phyloP scores from a whole-genome alignment of 2,113 vertebrate genomes.

The Hippocampus guttulatus region DNA sequence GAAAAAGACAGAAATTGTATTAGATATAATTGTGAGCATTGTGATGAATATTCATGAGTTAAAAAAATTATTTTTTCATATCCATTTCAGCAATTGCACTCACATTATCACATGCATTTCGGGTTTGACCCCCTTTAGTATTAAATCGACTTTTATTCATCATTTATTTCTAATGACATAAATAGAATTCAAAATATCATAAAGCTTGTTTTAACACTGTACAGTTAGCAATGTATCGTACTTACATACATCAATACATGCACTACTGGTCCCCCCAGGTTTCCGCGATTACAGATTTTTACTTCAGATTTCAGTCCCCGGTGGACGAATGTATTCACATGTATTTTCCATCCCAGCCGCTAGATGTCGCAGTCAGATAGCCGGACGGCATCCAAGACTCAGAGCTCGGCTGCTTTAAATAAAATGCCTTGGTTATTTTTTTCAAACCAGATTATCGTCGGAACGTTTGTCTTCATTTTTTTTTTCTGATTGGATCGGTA shows the following conservation, averaged over 20 bases:
- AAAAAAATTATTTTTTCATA: neutral
- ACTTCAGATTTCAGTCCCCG: too few relatives aligned
- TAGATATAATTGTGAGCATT: constrained; percentile 17
- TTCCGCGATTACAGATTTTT: too few relatives aligned
- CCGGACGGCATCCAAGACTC: too few relatives aligned
- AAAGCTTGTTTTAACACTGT: neutral
- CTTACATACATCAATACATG: neutral
- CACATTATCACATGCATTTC: neutral
- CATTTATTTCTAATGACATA: neutral
- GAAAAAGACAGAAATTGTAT: constrained; percentile 48
- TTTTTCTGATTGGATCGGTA: too few relatives aligned
- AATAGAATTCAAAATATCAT: neutral
- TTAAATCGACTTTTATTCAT: neutral
- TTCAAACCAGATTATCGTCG: too few relatives aligned
- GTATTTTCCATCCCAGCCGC: too few relatives aligned
- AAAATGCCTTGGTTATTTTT: too few relatives aligned
- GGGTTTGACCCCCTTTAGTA: neutral
- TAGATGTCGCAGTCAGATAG: too few relatives aligned
- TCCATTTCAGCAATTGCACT: neutral
- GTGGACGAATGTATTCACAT: too few relatives aligned
- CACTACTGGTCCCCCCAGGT: neutral
- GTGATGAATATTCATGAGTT: neutral
- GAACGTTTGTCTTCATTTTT: too few relatives aligned
- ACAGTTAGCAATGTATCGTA: neutral
- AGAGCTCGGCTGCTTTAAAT: too few relatives aligned